Evolutionary conservation across 2,888 invertebrate species (phyloP), one percentile per base, ranked within the genome.

Genomic region (Gisinianus flammeolus): DNA sequence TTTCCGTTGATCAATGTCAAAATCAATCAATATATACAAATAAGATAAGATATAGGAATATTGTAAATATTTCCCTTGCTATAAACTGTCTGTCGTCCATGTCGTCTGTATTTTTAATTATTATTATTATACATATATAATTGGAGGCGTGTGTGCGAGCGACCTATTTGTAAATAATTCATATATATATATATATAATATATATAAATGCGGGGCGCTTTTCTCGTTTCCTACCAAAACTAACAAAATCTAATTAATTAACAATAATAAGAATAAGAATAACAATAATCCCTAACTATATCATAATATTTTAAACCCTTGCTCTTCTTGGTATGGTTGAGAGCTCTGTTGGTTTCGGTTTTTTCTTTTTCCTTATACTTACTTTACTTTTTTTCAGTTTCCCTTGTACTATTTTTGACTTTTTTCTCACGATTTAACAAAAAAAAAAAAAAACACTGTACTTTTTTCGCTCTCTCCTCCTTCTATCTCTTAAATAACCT

Each of bases 281-380:
- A n/a, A n/a, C n/a, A n/a, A n/a, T n/a, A n/a, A n/a, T n/a, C n/a
- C n/a, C n/a, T n/a, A n/a, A n/a, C n/a, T 30, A 28, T 66, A 6
- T 26, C 26, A 66, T 30, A 30, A 3, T 28, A 30, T 30, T 26
- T 66, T 2, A 30, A 66, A 1, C 66, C 66, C 66, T 66, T 66
- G 66, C 66, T 66, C 66, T 66, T 30, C 66, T 30, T 66, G 56
- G 66, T 66, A 66, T 66, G 66, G 66, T 66, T 66, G 66, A 66
- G 66, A 8, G 22, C 22, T 62, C 44, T 44, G 12, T 19, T 44
- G 44, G 44, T 44, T 44, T 1, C 19, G 16, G 12, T 1, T 44
- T 44, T 44, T 44, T 4, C 3, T 44, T 44, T 6, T 44, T 35
- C 12, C 35, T 35, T 5, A 8, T 35, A 8, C 12, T 35, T 35